Conservation (phyloP, 2,888 invertebrate genomes). For the Caenorhabditis zanzibari region DNA sequence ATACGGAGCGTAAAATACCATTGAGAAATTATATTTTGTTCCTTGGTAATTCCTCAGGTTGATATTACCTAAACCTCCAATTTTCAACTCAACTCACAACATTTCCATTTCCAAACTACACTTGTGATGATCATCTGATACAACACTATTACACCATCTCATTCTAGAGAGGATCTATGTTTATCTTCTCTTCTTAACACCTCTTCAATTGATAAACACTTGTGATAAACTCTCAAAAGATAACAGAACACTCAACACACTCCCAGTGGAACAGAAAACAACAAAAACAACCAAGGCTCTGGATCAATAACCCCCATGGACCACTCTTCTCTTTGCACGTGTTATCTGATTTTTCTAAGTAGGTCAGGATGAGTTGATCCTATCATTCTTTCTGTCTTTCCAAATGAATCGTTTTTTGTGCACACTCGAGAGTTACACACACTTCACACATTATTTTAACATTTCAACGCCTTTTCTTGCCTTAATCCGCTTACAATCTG, state of each 20-base stretch:
- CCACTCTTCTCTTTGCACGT: conserved; percentile 18
- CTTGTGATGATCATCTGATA: background rate
- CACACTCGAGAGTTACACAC: conserved; percentile 1
- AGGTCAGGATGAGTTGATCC: conserved; percentile 3
- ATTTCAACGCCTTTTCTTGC: conserved; percentile 30
- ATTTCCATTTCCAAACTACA: background rate
- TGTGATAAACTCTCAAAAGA: conserved; percentile 14
- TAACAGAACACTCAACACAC: conserved; percentile 22
- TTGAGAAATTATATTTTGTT: too few relatives aligned
- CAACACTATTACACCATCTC: conserved; percentile 43
- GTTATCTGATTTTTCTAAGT: conserved; percentile 12
- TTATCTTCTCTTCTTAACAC: conserved; percentile 29
- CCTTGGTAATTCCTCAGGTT: too few relatives aligned
- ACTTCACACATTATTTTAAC: background rate
- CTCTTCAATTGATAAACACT: conserved; percentile 20
- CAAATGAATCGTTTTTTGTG: conserved; percentile 6
- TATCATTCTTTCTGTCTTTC: background rate
- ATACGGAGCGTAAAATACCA: too few relatives aligned
- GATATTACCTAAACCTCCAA: too few relatives aligned
- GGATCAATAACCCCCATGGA: background rate
- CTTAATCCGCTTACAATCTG: conserved; percentile 48
- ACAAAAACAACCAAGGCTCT: conserved; percentile 19
- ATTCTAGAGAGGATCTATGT: conserved; percentile 23
- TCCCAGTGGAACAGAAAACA: conserved; percentile 10
- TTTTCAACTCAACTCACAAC: too few relatives aligned